Base-by-base conservation (phyloP, 2,797 vertebrate species). In the Epinephelus malabaricus region DNA sequence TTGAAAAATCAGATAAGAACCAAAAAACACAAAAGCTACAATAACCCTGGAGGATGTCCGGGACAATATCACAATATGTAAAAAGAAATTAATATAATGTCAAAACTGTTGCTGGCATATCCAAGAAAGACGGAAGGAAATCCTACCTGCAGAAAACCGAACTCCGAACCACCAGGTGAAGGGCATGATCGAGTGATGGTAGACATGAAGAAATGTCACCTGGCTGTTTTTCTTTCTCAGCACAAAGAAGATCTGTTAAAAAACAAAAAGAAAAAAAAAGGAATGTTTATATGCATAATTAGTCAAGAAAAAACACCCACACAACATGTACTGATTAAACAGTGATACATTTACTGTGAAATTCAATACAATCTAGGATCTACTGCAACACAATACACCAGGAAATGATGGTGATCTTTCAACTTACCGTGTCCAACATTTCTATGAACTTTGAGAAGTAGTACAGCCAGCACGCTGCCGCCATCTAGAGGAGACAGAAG, bases 161-260 rank as follows among this genome's bases (percentile, higher is more conserved):
- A 99, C 97, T 73, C 98, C 98, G 90, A 99, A 99, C 98, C 98
- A 99, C 98, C 98, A 99, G 84, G 98, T 99, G 94, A 97, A 99
- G 2, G 98, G 97, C 98, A 99, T 99, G 90, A 99, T 98, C 40
- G 98, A 97, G 90, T 99, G 98, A 95, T 99, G 98, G 90, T 96
- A 99, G 76, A 99, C 98, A 62, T 99, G 98, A 83, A 99, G 97
- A 89, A 99, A 99, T 49, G 97, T 98, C 88, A 99, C 95, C 93
- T 99, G 98, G 83, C 92, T 97, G 90, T 96, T 97, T 89, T 97
- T 99, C 93, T 99, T 99, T 88, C 98, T 97, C 84, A 99, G 91
- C 75, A 99, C 96, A 95, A 99, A 99, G 96, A 99, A 99, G 62
- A 99, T 75, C 98, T 99, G 92, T 12, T 10, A 2, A 40, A 55